These are phyloP conservation scores for Centropyge bicolor DNA, from an alignment of 2,797 vertebrate genomes.

Conservation along the genomic window DNA sequence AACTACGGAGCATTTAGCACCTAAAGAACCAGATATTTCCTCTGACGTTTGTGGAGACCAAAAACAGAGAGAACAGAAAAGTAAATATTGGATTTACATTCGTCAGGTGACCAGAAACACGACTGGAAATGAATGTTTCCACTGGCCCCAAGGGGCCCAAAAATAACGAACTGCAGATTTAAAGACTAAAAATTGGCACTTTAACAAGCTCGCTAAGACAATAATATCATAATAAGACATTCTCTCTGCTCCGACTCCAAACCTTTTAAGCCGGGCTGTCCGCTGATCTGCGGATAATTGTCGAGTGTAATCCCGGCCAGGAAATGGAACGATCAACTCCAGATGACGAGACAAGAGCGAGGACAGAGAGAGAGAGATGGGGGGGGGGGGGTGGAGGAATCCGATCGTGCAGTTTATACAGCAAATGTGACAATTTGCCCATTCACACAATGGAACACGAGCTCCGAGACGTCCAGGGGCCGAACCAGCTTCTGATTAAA, in stretches of 20 bases:
- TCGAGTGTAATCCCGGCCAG: slow-evolving; percentile 92
- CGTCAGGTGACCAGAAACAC: background rate
- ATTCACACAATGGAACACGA: background rate
- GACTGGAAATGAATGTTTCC: background rate
- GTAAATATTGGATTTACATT: background rate
- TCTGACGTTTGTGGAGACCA: background rate
- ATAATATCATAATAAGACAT: slow-evolving; percentile 83
- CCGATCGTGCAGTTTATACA: background rate
- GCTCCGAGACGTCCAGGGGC: background rate
- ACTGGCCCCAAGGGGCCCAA: background rate
- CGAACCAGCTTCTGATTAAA: slow-evolving; percentile 28
- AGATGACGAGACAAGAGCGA: slow-evolving; percentile 86
- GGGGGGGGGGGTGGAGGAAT: background rate
- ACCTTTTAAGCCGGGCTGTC: slow-evolving; percentile 91
- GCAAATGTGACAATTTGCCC: slow-evolving; percentile 19
- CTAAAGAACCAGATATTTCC: background rate
- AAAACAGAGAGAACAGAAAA: too few species aligned
- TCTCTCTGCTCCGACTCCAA: slow-evolving; percentile 55
- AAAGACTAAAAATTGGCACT: slow-evolving; percentile 74
- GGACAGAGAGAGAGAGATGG: slow-evolving; percentile 3
- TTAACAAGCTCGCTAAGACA: background rate
- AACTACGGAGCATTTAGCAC: background rate
- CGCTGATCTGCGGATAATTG: slow-evolving; percentile 94
- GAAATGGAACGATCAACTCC: slow-evolving; percentile 94
- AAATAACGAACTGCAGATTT: slow-evolving; percentile 6